Evolutionary conservation across 2,797 vertebrate genomes (phyloP).

Genomic region (Lateolabrax maculatus): DNA sequence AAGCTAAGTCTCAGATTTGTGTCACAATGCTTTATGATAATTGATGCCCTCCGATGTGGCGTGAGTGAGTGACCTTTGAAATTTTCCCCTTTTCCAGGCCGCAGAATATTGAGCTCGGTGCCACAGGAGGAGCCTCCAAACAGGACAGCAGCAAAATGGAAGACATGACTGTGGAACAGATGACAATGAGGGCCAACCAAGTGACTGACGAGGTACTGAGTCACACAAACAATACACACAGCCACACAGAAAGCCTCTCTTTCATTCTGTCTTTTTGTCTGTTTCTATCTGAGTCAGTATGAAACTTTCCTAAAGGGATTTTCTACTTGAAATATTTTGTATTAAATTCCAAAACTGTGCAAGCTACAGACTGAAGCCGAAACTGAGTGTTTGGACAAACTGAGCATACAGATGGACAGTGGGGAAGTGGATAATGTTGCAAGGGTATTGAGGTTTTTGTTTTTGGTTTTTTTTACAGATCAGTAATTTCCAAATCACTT

Average conservation of each 20-base stretch:
- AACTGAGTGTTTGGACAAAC: neutral
- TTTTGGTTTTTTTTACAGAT: neutral
- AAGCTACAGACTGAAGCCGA: neutral
- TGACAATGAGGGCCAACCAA: conserved; percentile 91
- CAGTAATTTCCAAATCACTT: neutral
- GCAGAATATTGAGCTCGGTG: conserved; percentile 80
- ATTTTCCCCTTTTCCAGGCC: conserved; percentile 71
- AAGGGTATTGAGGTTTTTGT: conserved; percentile 1
- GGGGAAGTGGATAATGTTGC: neutral
- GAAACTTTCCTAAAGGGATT: conserved; percentile 21
- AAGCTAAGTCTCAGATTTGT: neutral
- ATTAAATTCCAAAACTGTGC: neutral
- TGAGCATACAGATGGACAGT: conserved; percentile 6
- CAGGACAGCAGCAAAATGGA: conserved; percentile 88
- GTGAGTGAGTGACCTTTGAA: conserved; percentile 18
- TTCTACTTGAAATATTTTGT: conserved; percentile 1
- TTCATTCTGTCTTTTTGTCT: neutral
- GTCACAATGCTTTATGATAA: neutral
- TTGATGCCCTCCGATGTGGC: conserved; percentile 11
- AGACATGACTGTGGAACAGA: conserved; percentile 91
- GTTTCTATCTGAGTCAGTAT: conserved; percentile 19
- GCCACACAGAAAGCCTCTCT: neutral
- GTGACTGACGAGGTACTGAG: conserved; percentile 95
- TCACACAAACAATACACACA: conserved; percentile 1
- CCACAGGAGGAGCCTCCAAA: conserved; percentile 73